Evolutionary conservation across 2,888 invertebrate genomes (phyloP), one percentile per base, ranked within the genome.

Genomic region (Loripinus fragilis): DNA sequence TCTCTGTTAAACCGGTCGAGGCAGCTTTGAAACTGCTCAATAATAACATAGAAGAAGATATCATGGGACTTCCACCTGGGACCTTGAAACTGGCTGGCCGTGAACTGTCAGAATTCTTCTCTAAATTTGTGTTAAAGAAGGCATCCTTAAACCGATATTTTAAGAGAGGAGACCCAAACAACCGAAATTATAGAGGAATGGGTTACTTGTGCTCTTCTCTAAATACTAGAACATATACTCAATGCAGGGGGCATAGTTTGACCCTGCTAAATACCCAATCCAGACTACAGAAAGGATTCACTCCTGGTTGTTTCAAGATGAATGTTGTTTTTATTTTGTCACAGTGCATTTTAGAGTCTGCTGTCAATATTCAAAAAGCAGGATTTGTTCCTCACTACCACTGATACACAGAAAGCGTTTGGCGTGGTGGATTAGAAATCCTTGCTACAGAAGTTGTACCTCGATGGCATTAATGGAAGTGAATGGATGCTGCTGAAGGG

Each of bases 351-450:
- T 15, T 35, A 20, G 70, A 70, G 25, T n/a, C 70, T 8, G 45
- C 8, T 15, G 30, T 20, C 25, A 45, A 28, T n/a, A n/a, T n/a
- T n/a, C n/a, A n/a, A n/a, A 7, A 70, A 48, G 30, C 25, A 52
- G 7, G 42, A 38, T 15, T 66, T 66, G 28, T 41, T 35, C n/a
- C n/a, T 66, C 8, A 66, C 66, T 17, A 50, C 50, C 30, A 30
- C 50, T 8, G 70, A 70, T 50, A 45, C 52, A 8, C 70, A 70
- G 20, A 70, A 70, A 28, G 70, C 70, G 8, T 70, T 70, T 30
- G 50, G 38, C 20, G 35, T 48, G 15, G 35, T 70, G 28, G 55
- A 55, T 20, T 28, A 55, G 55, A 55, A 55, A 8, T 55, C 55
- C 8, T 17, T 66, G 10, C 7, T 66, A 5, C 33, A 38, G 38